Percentiles rank a stretch among this genome's conserved stretches.
Evolutionary conservation across 1,140 invertebrate species (phyloP).

Genomic region (Philaenus spumarius): DNA sequence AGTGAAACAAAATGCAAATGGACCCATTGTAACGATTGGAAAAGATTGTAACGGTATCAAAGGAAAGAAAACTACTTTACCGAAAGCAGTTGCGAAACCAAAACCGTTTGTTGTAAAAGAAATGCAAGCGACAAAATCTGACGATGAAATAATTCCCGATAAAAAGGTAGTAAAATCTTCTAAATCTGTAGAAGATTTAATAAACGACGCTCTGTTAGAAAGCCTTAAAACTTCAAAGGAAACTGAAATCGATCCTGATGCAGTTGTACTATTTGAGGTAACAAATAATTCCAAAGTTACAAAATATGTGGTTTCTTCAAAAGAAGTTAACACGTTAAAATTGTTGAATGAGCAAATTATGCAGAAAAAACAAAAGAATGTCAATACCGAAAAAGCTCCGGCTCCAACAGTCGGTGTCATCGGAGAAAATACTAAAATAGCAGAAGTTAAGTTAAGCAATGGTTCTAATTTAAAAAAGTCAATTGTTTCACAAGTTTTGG

Average conservation of each 20-base stretch:
- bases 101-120: constrained; percentile 24
- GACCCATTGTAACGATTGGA: constrained; percentile 6
- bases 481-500: constrained; percentile 24
- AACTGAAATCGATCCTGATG: constrained; percentile 30
- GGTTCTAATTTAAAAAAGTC: constrained; percentile 24
- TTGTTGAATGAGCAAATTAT: constrained; percentile 24
- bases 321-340: constrained; percentile 29
- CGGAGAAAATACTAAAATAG: constrained; percentile 23
- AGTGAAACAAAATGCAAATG: constrained; percentile 15
- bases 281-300: constrained; percentile 30
- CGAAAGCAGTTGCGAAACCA: not conserved
- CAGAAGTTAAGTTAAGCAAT: constrained; percentile 25
- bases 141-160: not conserved
- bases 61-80: not conserved
- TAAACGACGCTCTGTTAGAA: constrained; percentile 24
- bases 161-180: not conserved
- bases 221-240: constrained; percentile 21
- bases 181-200: constrained; percentile 13
- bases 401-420: constrained; percentile 20
- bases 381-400: constrained; percentile 9
- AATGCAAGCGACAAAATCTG: constrained; percentile 8
- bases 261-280: constrained; percentile 31
- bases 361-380: constrained; percentile 22
- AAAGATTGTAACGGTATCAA: constrained; percentile 9
- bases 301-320: constrained; percentile 32